Evolutionary conservation across 2,797 vertebrate genomes (phyloP).

Genomic region (Chelidonichthys spinosus): DNA sequence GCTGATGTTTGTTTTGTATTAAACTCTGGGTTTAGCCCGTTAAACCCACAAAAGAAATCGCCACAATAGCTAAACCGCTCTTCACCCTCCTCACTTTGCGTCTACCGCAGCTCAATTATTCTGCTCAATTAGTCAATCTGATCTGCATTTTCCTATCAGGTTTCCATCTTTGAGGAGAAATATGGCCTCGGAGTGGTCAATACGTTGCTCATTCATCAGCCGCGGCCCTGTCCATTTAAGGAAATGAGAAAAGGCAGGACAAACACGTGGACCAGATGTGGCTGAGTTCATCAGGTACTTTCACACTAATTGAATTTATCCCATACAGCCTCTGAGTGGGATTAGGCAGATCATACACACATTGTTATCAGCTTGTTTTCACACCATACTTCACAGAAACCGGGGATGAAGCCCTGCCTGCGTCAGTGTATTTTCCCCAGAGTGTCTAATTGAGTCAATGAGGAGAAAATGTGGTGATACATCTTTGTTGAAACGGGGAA

Average conservation of each 20-base stretch:
- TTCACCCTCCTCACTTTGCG: conserved; percentile 71
- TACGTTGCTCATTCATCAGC: conserved; percentile 90
- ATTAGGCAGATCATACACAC: conserved; percentile 85
- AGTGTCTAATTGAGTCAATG: conserved; percentile 55
- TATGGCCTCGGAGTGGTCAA: conserved; percentile 89
- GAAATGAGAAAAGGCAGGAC: conserved; percentile 92
- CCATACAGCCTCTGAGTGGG: conserved; percentile 81
- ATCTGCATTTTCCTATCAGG: conserved; percentile 90
- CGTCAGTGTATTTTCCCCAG: conserved; percentile 36
- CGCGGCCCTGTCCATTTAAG: conserved; percentile 88
- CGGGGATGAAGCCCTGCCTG: conserved; percentile 35
- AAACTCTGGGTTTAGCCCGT: conserved; percentile 83
- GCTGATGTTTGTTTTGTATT: conserved; percentile 85
- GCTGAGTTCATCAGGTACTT: conserved; percentile 86
- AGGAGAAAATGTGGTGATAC: conserved; percentile 45
- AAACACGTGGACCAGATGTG: conserved; percentile 91
- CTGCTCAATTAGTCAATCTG: conserved; percentile 94
- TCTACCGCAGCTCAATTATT: conserved; percentile 89
- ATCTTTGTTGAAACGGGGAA: conserved; percentile 32
- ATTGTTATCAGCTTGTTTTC: conserved; percentile 86
- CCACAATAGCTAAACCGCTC: conserved; percentile 87
- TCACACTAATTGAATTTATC: conserved; percentile 90
- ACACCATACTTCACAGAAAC: conserved; percentile 74
- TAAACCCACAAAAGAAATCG: conserved; percentile 76
- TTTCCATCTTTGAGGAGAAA: conserved; percentile 91